Conservation (phyloP, 2,113 vertebrate genomes). For the Sula dactylatra region DNA sequence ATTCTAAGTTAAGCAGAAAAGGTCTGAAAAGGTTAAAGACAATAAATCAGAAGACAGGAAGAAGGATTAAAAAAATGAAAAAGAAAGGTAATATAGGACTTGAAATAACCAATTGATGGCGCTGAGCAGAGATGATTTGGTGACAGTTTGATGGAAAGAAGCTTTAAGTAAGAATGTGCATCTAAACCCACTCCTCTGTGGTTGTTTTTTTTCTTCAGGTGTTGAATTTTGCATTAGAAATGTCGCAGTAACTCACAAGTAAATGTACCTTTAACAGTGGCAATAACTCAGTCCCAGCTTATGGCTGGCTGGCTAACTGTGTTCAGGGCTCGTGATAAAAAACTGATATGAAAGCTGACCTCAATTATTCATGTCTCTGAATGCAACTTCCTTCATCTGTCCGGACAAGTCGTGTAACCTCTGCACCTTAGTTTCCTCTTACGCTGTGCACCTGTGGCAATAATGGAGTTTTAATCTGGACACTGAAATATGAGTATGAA, state of each 20-base stretch:
- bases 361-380: neutral
- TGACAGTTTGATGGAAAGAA: neutral
- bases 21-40: neutral
- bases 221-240: neutral
- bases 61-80: neutral
- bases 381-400: neutral
- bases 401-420: accelerated
- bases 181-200: neutral
- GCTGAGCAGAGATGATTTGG: neutral
- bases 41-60: constrained; percentile 30
- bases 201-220: neutral
- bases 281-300: neutral
- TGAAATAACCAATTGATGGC: neutral
- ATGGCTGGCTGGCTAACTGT: neutral
- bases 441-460: neutral
- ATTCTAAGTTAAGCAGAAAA: constrained; percentile 28
- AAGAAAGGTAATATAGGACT: neutral
- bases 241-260: neutral
- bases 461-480: neutral
- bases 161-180: neutral
- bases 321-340: neutral
- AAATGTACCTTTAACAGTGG: neutral
- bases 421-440: neutral
- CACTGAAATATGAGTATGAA: neutral
- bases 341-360: neutral